Percentiles rank a stretch among this genome's conserved stretches.
phyloP scores from a whole-genome alignment of 2,888 invertebrate species.

The Epicampocera succincta region DNA sequence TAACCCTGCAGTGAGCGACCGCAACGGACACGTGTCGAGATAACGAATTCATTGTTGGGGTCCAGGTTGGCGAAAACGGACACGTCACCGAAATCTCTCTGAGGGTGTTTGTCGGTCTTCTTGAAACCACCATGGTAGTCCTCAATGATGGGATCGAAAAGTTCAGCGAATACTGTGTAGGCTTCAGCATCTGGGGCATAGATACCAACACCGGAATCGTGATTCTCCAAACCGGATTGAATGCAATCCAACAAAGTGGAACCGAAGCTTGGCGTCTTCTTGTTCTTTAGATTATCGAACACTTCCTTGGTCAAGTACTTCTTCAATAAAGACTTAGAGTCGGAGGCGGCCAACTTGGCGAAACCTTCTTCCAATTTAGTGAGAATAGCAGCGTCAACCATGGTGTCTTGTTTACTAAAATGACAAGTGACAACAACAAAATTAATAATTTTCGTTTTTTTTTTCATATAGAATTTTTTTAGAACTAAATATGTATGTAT shows the following conservation, averaged over 20 bases:
- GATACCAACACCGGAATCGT: slow-evolving; percentile 97
- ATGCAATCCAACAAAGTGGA: slow-evolving; percentile 96
- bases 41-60: slow-evolving; percentile 93
- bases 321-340: slow-evolving; percentile 98
- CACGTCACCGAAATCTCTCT: slow-evolving; percentile 96
- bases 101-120: slow-evolving; percentile 96
- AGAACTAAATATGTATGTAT: neutral
- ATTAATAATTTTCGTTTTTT: slow-evolving; percentile 1
- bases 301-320: slow-evolving; percentile 95
- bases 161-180: slow-evolving; percentile 94
- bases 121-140: slow-evolving; percentile 98
- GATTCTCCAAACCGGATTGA: slow-evolving; percentile 98
- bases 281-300: slow-evolving; percentile 94
- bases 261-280: slow-evolving; percentile 94
- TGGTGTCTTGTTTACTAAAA: slow-evolving; percentile 87
- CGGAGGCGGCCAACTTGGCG: slow-evolving; percentile 92
- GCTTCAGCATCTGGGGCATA: slow-evolving; percentile 98
- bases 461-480: too few relatives aligned
- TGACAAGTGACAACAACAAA: slow-evolving; percentile 54
- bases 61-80: slow-evolving; percentile 95
- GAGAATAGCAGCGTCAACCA: slow-evolving; percentile 95
- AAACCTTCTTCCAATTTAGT: slow-evolving; percentile 96
- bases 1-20: slow-evolving; percentile 97
- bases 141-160: slow-evolving; percentile 99
- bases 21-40: slow-evolving; percentile 97